Base-by-base conservation (phyloP, 2,888 invertebrate species). In the Meteorus cinctellus region DNA sequence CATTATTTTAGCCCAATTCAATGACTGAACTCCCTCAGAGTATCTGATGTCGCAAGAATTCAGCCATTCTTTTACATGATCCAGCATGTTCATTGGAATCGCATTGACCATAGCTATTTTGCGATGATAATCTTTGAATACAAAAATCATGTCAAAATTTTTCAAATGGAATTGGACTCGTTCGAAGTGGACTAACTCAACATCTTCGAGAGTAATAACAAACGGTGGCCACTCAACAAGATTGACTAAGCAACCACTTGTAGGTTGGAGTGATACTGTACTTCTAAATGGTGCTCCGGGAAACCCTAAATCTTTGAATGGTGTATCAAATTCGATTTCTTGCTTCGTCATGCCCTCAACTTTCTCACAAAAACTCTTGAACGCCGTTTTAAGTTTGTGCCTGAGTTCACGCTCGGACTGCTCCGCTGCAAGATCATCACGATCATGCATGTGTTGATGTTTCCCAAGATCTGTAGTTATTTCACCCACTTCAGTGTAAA, bases 1-100 rank as follows among this genome's bases (percentile, higher is more conserved):
- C 99, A 99, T 99, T 82, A 99, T 98, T 90, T 99, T 99, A 0
- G 96, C 94, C 99, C 99, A 99, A 91, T 99, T 99, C 84, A 99
- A 92, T 0, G 98, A 98, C 89, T 99, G 99, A 72, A 99, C 96
- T 85, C 99, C 99, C 90, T 99, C 99, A 0, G 98, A 96, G 90
- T 99, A 99, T 60, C 96, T 94, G 82, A 98, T 97, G 87, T 98
- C 98, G 90, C 98, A 98, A 0, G 97, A 97, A 88, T 98, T 98
- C 0, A 99, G 92, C 99, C 99, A 99, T 90, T 99, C 99, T 90
- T 99, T 99, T 1, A 99, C 98, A 90, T 98, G 98, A 91, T 99
- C 99, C 89, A 99, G 92, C 95, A 98, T 95, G 89, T 96, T 96
- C 98, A 99, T 99, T 0, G 99, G 99, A 87, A 99, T 97, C n/a